Conservation (phyloP, 2,797 vertebrate species). For the Protonibea diacanthus region DNA sequence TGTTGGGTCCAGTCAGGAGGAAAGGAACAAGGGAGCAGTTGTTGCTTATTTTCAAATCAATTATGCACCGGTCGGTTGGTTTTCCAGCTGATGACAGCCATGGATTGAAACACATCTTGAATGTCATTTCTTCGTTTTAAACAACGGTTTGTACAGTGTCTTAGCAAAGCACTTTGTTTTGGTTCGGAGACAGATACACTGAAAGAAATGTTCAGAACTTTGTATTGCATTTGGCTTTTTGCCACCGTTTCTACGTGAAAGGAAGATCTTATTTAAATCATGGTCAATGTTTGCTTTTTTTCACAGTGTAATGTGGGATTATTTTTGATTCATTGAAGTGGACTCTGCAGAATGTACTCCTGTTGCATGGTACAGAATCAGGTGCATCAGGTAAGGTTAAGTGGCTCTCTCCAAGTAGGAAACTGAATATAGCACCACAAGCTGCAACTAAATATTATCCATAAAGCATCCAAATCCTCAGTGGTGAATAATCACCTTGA, state of each 20-base stretch:
- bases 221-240: constrained; percentile 57
- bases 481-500: constrained; percentile 1
- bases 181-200: constrained; percentile 72
- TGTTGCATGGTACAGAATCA: constrained; percentile 64
- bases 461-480: constrained; percentile 29
- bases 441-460: constrained; percentile 14
- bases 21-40: constrained; percentile 66
- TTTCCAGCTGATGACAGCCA: constrained; percentile 61
- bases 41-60: constrained; percentile 74
- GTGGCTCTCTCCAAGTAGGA: constrained; percentile 12
- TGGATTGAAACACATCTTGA: constrained; percentile 69
- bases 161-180: constrained; percentile 39
- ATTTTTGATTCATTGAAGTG: constrained; percentile 79
- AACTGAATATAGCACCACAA: not conserved
- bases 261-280: constrained; percentile 63
- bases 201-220: constrained; percentile 60
- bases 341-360: constrained; percentile 83
- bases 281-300: constrained; percentile 76
- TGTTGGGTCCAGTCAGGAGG: constrained; percentile 34
- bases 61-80: constrained; percentile 40
- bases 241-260: constrained; percentile 37
- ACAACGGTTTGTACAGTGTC: constrained; percentile 17
- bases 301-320: constrained; percentile 75
- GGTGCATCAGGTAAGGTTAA: constrained; percentile 9
- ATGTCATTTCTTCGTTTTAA: constrained; percentile 63